Evolutionary conservation across 2,113 vertebrate species (phyloP), one percentile per base, ranked within the genome.

Genomic region (Chaenocephalus aceratus): DNA sequence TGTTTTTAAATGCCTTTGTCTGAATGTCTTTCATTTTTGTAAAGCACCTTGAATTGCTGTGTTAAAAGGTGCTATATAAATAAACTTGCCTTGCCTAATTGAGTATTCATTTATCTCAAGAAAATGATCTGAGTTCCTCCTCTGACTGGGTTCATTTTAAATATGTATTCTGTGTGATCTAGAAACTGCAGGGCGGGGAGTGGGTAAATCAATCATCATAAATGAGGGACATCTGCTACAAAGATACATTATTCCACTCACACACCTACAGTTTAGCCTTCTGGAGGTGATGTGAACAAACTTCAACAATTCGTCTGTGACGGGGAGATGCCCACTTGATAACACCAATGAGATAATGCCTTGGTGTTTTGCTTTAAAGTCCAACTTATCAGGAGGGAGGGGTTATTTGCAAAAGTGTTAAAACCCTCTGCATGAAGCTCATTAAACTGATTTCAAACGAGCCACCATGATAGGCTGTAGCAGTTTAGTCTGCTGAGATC

Each of bases 361-460:
- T 4, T 30, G 30, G 3, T 30, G 30, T 30, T 30, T 30, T 30
- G 30, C 30, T 30, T 4, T 30, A 30, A 30, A 30, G 7, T 41
- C 36, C 36, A 41, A 41, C 1, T 41, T 41, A 41, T 41, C 36
- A 41, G 36, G 36, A 7, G 36, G 36, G 36, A 44, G 62, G 13
- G 3, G 34, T 18, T 44, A n/a, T 54, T 67, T 52, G 60, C 79
- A 72, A 70, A 75, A 11, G 6, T 44, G 62, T 49, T 52, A 68
- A 75, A 75, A 62, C 16, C 36, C 63, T 70, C 60, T 30, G 49
- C 75, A 63, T 84, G 77, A 15, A 68, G 34, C 80, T 86, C 72
- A 77, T 89, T 89, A 85, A 59, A 80, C 68, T 63, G 54, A 78
- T 83, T 87, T 85, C 77, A 85, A 76, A 87, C 74, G 82, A 86